Evolutionary conservation across 2,888 invertebrate genomes (phyloP), one percentile per base, ranked within the genome.

Genomic region (Nowickia ferox): DNA sequence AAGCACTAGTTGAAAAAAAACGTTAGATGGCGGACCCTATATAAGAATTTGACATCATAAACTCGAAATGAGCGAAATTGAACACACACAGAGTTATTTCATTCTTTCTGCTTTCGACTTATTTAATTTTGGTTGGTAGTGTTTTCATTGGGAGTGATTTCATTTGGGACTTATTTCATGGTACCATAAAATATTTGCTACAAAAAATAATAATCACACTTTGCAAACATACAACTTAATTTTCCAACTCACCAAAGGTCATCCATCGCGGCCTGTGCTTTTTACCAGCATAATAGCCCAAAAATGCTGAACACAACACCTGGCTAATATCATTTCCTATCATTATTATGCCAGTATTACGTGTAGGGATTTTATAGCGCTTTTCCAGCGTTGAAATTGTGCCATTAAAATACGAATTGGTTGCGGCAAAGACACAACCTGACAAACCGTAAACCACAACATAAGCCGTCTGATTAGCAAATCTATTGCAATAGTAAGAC

Each of bases 251-350:
- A 92, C 93, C 93, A 79, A 95, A 92, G 5, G 95, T 95, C 89
- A 96, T 95, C 95, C 96, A 96, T 89, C 95, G 92, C 2, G 96
- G 96, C 84, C 96, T 93, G 92, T 96, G 95, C 72, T 95, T 95
- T 88, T 94, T 94, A 65, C 95, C 95, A 44, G 95, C 95, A 90
- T 95, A 96, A 91, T 96, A 96, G 72, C 95, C 95, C 76, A 96
- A 91, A 63, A 95, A 93, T 42, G 95, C 93, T 1, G 95, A 95
- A 46, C 95, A 94, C 80, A 96, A 93, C 65, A 96, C 92, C 89
- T 95, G 95, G 89, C 95, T 96, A 87, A 96, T 94, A 91, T 96
- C 96, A 91, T 96, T 96, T 17, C 96, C 96, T 69, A 96, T 94
- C 75, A 95, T 94, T 88, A 96, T 95, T 84, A 96, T 93, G 72